Evolutionary conservation across 1,140 invertebrate genomes (phyloP), one percentile per base, ranked within the genome.

Genomic region (Caenorhabditis remanei): DNA sequence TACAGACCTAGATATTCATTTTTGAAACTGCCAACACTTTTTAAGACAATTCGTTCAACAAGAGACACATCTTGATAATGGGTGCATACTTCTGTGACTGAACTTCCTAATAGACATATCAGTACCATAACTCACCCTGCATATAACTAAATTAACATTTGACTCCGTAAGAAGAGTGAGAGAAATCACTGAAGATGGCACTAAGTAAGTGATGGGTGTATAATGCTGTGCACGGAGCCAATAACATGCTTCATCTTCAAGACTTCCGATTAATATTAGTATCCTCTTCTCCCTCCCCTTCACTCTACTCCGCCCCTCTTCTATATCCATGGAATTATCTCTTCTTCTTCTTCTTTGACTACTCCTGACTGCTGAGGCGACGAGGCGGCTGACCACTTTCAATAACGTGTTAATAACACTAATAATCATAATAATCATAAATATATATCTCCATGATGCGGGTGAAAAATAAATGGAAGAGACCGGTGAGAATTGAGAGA

Each of bases 251-350:
- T 14, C 24, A 21, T 58, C 19, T 58, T 58, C 65, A 79, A 79
- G 71, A 79, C 71, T 79, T 79, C 71, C 71, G 71, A 79, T 79
- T 79, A 79, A 79, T 79, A 79, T 79, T 79, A 79, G 71, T 79
- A 50, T 79, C 46, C 32, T 24, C 5, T 40, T 79, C n/a, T 48
- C 40, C 21, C 71, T 79, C 61, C 24, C n/a, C 32, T 24, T 65
- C 24, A 40, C n/a, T n/a, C 24, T 71, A 13, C 11, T 48, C n/a
- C 65, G 7, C 41, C 24, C 65, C 13, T 11, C 40, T 16, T 67
- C 24, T n/a, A 40, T 50, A 79, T 50, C 71, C 71, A 79, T 46
- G 71, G 71, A 79, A 79, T 79, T 79, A 79, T 79, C 46, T 71
- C 32, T 24, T 63, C 32, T 40, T 19, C 8, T 24, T 24, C 7